Evolutionary conservation across 1,140 invertebrate species (phyloP).

Genomic region (Hyphantria cunea): DNA sequence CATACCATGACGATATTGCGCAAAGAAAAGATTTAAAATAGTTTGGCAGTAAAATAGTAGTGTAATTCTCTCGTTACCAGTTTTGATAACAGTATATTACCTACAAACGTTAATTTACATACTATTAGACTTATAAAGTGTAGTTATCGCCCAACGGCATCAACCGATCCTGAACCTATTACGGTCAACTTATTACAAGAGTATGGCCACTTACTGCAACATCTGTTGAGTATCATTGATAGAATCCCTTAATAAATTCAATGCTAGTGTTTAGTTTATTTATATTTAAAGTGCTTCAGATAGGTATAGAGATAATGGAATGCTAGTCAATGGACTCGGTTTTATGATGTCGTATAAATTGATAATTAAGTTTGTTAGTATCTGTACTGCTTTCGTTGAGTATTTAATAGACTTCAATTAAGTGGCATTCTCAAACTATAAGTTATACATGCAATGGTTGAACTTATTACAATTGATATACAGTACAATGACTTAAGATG

Average conservation of each 20-base stretch:
- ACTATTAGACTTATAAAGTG: conserved; percentile 9
- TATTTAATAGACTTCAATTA: too few species aligned
- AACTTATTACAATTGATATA: too few species aligned
- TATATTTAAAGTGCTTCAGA: conserved; percentile 28
- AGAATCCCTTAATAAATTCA: conserved; percentile 27
- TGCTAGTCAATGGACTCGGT: conserved; percentile 8
- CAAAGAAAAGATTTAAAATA: too few species aligned
- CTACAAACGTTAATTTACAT: conserved; percentile 3
- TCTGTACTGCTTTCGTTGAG: background rate
- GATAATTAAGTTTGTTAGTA: background rate
- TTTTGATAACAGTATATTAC: too few species aligned
- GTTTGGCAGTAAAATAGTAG: too few species aligned
- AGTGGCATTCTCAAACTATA: too few species aligned
- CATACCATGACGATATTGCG: too few species aligned
- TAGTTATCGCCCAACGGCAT: conserved; percentile 23
- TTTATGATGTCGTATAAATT: conserved; percentile 15
- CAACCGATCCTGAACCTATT: conserved; percentile 13
- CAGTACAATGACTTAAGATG: too few species aligned
- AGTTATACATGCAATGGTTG: too few species aligned
- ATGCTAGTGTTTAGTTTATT: conserved; percentile 22
- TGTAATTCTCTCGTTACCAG: too few species aligned
- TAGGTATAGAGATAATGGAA: conserved; percentile 16
- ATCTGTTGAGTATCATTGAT: conserved; percentile 28
- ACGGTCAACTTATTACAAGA: conserved; percentile 23
- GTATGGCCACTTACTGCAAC: conserved; percentile 24